Evolutionary conservation across 64 coral and sea anemone species (phyloP).

Genomic region (Dendronephthya gigantea): DNA sequence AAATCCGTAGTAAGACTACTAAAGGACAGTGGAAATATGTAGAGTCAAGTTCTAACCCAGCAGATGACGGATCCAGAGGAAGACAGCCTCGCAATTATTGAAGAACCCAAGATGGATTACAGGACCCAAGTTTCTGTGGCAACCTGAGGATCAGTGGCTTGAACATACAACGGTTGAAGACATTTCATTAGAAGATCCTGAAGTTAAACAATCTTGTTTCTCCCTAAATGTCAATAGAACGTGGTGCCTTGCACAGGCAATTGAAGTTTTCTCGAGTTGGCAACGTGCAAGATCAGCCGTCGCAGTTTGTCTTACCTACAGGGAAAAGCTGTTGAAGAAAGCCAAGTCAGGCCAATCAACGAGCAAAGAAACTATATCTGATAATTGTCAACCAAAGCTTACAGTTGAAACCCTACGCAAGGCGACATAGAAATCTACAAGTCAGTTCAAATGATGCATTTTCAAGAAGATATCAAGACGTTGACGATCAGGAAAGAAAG

Average conservation of each 20-base stretch:
- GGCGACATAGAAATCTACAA: background rate
- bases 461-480: background rate
- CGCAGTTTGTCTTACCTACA: too few species aligned
- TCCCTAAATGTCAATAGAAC: too few species aligned
- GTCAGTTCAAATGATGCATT: background rate
- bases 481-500: background rate
- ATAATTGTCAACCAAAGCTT: too few species aligned
- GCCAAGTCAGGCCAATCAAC: too few species aligned
- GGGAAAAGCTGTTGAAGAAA: too few species aligned
- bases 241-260: too few species aligned
- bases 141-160: conserved; percentile 17
- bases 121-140: conserved; percentile 26
- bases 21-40: conserved; percentile 28
- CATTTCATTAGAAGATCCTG: background rate
- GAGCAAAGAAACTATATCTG: too few species aligned
- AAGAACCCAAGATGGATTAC: conserved; percentile 3
- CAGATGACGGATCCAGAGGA: background rate
- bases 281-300: too few species aligned
- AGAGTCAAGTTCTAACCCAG: conserved; percentile 12
- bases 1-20: background rate
- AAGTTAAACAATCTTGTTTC: too few species aligned
- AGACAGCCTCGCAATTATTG: background rate
- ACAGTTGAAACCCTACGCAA: background rate
- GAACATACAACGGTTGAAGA: background rate
- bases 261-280: too few species aligned